A percentile compares a stretch with the other conserved stretches of the same genome.
These are phyloP conservation scores for Mya arenaria DNA, from an alignment of 1,140 invertebrate species.

Conservation along the genomic window DNA sequence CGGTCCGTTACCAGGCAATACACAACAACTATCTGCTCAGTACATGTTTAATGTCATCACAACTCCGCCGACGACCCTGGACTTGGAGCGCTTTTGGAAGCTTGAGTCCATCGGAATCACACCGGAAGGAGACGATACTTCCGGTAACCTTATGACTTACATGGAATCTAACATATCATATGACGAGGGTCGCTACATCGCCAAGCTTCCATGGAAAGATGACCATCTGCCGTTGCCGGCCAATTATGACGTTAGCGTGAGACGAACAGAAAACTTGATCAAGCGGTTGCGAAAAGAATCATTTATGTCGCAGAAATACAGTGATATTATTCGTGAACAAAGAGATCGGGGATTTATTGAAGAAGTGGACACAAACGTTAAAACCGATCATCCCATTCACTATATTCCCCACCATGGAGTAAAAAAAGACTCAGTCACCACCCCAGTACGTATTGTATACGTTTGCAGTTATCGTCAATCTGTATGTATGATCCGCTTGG, in stretches of 20 bases:
- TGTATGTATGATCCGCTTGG: too few relatives aligned
- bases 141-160: neutral
- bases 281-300: slow-evolving; percentile 1
- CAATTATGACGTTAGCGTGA: slow-evolving; percentile 5
- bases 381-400: neutral
- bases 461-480: slow-evolving; percentile 2
- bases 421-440: slow-evolving; percentile 33
- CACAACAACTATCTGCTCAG: too few relatives aligned
- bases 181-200: slow-evolving; percentile 7
- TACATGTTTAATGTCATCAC: slow-evolving; percentile 8
- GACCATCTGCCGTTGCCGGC: slow-evolving; percentile 22
- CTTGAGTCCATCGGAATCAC: slow-evolving; percentile 13
- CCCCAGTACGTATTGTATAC: neutral
- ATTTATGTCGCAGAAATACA: slow-evolving; percentile 1
- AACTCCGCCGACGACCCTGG: neutral
- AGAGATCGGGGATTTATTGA: slow-evolving; percentile 5
- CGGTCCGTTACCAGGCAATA: too few relatives aligned
- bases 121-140: neutral
- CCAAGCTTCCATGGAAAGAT: slow-evolving; percentile 14
- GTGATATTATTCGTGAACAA: slow-evolving; percentile 5
- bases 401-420: slow-evolving; percentile 32
- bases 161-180: neutral
- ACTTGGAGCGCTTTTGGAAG: neutral
- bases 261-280: slow-evolving; percentile 2
- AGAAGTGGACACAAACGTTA: neutral